Base-by-base conservation (phyloP, 2,888 invertebrate species). In the Drosophila mimetica region DNA sequence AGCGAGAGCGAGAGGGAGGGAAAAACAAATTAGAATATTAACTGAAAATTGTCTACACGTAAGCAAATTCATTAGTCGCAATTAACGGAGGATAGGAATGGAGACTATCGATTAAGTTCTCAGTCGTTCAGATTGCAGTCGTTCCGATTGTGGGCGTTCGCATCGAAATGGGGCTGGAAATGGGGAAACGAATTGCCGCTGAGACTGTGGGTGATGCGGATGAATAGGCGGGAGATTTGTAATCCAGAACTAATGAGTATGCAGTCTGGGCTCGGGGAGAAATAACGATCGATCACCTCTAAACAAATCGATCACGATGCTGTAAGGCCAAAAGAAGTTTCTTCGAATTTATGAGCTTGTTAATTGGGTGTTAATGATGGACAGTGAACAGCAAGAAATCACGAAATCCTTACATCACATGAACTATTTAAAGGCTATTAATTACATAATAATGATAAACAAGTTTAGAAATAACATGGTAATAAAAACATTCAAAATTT, bases 31-130 rank as follows among this genome's bases (percentile, higher is more conserved):
- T 72, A 72, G 52, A 42, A 58, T 60, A 64, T 79, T 63, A 65
- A 50, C 32, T 50, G 42, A 44, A 64, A 64, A 64, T 52, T 28
- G 73, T 44, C 30, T 66, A 54, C 48, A 59, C 61, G 72, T 66
- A 73, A 76, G 71, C 74, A 79, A 87, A 79, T 87, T 76, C 71
- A 85, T 82, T 82, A 79, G 65, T 70, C 50, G 66, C 70, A 85
- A 82, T 85, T 79, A 82, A 73, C 65, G 72, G 61, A 46, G 20
- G 72, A 48, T 48, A 13, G 72, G 48, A 70, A 34, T 70, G 53
- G 42, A 42, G 52, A 22, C 63, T 36, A 61, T 47, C 34, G 51
- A 44, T 52, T 37, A 34, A 44, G 14, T 48, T 50, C 44, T 36
- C 32, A n/a, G n/a, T n/a, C n/a, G n/a, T 7, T 8, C 7, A 13